Conservation (phyloP, 2,797 vertebrate genomes). For the Apodemus agrarius region DNA sequence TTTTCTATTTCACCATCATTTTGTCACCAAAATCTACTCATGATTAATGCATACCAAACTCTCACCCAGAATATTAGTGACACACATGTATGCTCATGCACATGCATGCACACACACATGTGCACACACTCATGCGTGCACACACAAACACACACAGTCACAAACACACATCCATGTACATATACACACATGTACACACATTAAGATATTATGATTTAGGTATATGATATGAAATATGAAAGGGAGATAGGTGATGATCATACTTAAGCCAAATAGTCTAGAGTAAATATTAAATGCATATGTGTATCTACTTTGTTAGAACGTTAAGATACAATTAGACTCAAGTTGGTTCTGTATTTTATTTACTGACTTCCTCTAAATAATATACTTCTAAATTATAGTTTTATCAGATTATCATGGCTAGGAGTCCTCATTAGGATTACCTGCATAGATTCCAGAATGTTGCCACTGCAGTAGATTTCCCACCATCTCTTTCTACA, state of each 20-base stretch:
- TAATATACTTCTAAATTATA: neutral
- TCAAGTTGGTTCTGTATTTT: neutral
- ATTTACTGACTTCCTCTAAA: neutral
- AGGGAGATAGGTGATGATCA: neutral
- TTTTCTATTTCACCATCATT: neutral
- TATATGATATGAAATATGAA: neutral
- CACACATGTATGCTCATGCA: neutral
- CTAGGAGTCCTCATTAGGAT: neutral
- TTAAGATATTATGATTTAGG: neutral
- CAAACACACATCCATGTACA: no score
- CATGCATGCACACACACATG: neutral
- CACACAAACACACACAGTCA: neutral
- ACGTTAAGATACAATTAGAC: neutral
- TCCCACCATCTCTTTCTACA: neutral
- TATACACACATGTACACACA: neutral
- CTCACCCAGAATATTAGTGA: neutral
- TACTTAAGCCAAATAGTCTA: neutral
- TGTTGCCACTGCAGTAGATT: neutral
- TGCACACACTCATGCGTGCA: neutral
- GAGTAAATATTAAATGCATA: neutral
- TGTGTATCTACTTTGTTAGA: neutral
- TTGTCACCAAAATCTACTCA: neutral
- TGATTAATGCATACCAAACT: neutral
- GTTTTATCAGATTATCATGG: neutral
- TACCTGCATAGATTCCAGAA: neutral